Percentiles rank a stretch among this genome's conserved stretches.
These are phyloP conservation scores for Campylomormyrus numenius DNA, from an alignment of 2,113 vertebrate species.

Conservation along the genomic window DNA sequence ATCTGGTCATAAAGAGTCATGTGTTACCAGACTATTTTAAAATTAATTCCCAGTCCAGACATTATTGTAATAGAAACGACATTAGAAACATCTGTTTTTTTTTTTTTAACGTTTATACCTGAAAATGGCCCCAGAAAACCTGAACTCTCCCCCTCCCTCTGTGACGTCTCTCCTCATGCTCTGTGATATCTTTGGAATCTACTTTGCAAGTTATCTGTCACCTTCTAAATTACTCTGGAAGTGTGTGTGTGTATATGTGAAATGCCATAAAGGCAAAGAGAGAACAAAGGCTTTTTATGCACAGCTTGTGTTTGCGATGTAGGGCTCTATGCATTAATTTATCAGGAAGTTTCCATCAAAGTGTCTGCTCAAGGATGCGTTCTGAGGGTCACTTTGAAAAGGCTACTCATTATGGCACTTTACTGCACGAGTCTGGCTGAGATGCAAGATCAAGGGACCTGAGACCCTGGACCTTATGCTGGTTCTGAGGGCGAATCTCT, in stretches of 20 bases:
- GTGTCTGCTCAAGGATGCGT: not conserved
- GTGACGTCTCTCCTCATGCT: not conserved
- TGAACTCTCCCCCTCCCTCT: not conserved
- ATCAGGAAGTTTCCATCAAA: not conserved
- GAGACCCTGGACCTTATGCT: not conserved
- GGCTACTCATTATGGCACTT: not conserved
- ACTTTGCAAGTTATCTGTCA: not conserved
- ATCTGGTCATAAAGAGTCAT: not conserved
- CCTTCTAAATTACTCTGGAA: not conserved
- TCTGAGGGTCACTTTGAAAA: not conserved
- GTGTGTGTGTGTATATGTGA: not conserved
- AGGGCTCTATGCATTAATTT: not conserved
- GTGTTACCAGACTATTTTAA: not conserved
- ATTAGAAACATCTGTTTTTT: not conserved
- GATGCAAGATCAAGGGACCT: not conserved
- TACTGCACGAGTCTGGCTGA: not conserved
- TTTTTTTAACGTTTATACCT: not conserved
- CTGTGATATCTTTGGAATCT: slow-evolving; percentile 11
- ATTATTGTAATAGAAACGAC: not conserved
- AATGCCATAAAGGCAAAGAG: not conserved
- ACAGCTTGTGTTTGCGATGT: not conserved
- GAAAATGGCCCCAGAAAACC: not conserved
- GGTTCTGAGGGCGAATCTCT: not conserved
- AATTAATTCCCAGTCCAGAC: not conserved
- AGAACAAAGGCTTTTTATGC: not conserved